phyloP scores from a whole-genome alignment of 2,888 invertebrate species.

The Pheosia gnoma region DNA sequence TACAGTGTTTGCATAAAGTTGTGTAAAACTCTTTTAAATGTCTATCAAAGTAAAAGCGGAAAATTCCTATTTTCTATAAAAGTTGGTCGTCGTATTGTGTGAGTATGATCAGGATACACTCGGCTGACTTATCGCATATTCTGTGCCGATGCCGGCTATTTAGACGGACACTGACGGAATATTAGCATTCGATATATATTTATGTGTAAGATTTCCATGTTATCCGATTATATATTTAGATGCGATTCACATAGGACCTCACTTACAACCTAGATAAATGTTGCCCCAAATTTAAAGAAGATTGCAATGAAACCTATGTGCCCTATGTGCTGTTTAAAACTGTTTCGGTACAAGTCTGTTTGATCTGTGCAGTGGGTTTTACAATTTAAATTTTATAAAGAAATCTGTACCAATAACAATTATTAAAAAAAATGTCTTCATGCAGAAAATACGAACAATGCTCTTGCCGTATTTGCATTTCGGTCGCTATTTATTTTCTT shows the following conservation, averaged over 20 bases:
- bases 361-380: too few relatives aligned
- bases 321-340: too few relatives aligned
- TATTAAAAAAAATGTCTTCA: background rate
- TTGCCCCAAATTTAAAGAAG: too few relatives aligned
- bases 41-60: too few relatives aligned
- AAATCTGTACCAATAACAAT: too few relatives aligned
- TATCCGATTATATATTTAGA: conserved; percentile 2
- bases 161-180: conserved; percentile 10
- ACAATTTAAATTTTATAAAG: too few relatives aligned
- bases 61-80: conserved; percentile 7
- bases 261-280: background rate
- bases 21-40: too few relatives aligned
- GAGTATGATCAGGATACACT: conserved; percentile 14
- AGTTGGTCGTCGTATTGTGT: conserved; percentile 9
- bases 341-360: too few relatives aligned
- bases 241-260: background rate
- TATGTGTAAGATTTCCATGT: background rate
- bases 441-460: background rate
- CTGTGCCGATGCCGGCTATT: conserved; percentile 18
- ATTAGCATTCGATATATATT: background rate
- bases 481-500: conserved; percentile 12
- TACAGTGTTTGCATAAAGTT: too few relatives aligned
- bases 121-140: conserved; percentile 30
- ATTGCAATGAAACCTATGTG: too few relatives aligned
- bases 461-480: conserved; percentile 4